These are phyloP conservation scores for Xiphophorus maculatus DNA, from an alignment of 2,113 vertebrate species.

Conservation along the genomic window DNA sequence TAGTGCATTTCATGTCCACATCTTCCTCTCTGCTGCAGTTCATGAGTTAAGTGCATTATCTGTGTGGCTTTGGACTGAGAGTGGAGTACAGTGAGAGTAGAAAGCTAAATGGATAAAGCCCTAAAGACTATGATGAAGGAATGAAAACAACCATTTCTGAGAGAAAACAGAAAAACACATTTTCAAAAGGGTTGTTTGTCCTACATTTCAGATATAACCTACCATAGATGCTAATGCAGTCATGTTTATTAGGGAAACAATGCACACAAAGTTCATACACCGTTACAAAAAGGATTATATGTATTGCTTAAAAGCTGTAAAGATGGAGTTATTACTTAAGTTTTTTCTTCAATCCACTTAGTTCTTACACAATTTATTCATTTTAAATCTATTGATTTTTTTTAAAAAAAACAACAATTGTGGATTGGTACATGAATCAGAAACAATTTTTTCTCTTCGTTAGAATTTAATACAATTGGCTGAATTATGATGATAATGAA, in stretches of 20 bases:
- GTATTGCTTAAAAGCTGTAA: background rate
- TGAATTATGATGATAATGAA: too few relatives aligned
- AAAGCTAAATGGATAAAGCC: conserved; percentile 59
- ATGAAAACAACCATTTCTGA: conserved; percentile 20
- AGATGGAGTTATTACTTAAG: background rate
- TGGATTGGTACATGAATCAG: too few relatives aligned
- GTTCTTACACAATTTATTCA: background rate
- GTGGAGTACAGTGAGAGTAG: conserved; percentile 12
- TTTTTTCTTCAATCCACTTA: background rate
- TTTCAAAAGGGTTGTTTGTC: conserved; percentile 45
- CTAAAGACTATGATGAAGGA: conserved; percentile 31
- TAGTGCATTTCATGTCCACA: background rate
- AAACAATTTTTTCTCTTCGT: too few relatives aligned
- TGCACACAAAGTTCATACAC: background rate
- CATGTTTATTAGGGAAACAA: background rate
- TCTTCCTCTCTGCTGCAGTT: conserved; percentile 14
- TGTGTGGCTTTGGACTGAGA: conserved; percentile 36
- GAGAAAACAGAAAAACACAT: conserved; percentile 12
- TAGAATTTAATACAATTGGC: too few relatives aligned
- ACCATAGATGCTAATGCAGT: conserved; percentile 24
- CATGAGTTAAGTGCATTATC: conserved; percentile 46
- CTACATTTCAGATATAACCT: conserved; percentile 41
- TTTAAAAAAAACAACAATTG: too few relatives aligned
- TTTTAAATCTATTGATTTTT: background rate
- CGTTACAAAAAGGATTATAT: background rate